Conservation (phyloP, 1,140 invertebrate species). For the Formica exsecta region DNA sequence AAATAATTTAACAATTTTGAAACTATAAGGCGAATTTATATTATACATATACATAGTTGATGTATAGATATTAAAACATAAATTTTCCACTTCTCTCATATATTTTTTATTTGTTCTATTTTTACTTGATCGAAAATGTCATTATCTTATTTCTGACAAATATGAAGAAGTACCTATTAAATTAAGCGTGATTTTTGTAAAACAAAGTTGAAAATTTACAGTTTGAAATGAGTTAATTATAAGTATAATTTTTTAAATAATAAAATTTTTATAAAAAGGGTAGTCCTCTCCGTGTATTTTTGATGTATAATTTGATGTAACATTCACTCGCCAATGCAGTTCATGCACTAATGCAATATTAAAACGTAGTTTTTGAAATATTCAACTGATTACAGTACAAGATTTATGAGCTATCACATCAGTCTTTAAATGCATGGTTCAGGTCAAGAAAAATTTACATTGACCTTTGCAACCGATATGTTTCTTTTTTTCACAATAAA, state of each 20-base stretch:
- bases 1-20: not conserved
- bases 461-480: not conserved
- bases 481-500: not conserved
- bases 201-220: not conserved
- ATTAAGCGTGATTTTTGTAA: not conserved
- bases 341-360: no score
- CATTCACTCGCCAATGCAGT: no score
- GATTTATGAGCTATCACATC: not conserved
- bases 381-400: not conserved
- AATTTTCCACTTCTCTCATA: not conserved
- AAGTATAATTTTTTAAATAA: no score
- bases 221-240: not conserved
- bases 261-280: not conserved
- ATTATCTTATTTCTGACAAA: not conserved
- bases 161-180: not conserved
- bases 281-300: not conserved
- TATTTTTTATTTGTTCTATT: not conserved
- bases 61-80: not conserved
- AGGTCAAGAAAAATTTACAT: not conserved
- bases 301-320: no score
- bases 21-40: not conserved
- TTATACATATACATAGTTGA: not conserved
- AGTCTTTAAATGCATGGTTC: not conserved
- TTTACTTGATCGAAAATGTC: not conserved
- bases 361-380: not conserved